Conservation (phyloP, 2,888 invertebrate genomes). For the Sarcophaga subvicina region DNA sequence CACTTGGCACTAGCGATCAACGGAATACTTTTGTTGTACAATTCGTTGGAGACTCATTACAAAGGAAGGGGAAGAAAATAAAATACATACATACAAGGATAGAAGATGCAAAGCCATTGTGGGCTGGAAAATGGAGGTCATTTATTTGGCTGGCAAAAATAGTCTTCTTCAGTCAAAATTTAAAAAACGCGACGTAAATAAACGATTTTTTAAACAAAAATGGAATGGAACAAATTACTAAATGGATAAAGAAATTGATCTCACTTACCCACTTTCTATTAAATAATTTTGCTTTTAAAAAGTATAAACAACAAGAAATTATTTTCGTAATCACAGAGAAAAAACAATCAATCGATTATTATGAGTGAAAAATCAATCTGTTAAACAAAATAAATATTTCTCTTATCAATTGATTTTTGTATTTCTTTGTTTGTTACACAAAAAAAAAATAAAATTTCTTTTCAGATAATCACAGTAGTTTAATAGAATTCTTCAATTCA, state of each 20-base stretch:
- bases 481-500: no score
- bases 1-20: constrained; percentile 16
- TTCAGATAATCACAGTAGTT: no score
- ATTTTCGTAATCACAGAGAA: neutral
- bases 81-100: neutral
- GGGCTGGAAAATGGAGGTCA: constrained; percentile 29
- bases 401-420: neutral
- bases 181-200: no score
- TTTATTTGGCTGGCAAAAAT: neutral
- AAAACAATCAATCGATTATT: neutral
- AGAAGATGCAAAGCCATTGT: neutral
- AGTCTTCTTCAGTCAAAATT: neutral
- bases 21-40: constrained; percentile 5
- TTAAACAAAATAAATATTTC: neutral
- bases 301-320: neutral
- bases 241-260: no score
- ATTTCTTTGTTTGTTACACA: no score
- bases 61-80: neutral
- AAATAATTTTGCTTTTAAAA: neutral
- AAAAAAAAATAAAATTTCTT: no score
- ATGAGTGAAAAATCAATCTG: neutral
- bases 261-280: neutral
- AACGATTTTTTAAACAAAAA: no score
- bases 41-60: neutral
- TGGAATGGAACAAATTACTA: no score